Evolutionary conservation across 2,888 invertebrate species (phyloP).

Genomic region (Synergus gifuensis): DNA sequence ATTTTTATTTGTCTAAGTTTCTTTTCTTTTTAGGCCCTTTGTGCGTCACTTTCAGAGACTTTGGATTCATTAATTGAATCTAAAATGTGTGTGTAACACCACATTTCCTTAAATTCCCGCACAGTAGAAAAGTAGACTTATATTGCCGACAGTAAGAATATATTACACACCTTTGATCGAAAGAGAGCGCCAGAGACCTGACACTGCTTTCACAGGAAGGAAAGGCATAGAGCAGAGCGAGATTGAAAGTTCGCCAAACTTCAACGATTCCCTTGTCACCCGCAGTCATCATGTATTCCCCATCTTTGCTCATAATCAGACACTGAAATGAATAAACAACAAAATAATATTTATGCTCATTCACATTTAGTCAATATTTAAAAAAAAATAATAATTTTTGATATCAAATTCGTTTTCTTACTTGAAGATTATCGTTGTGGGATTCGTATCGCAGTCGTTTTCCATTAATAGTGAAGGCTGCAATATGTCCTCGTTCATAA

Average conservation of each 20-base stretch:
- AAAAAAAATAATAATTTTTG: too few relatives aligned
- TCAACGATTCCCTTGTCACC: constrained; percentile 98
- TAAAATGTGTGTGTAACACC: too few relatives aligned
- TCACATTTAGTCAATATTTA: too few relatives aligned
- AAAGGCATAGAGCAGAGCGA: constrained; percentile 98
- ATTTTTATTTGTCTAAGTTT: too few relatives aligned
- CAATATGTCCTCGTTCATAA: constrained; percentile 94
- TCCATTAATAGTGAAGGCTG: constrained; percentile 97
- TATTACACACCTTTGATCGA: constrained; percentile 96
- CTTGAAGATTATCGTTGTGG: constrained; percentile 97
- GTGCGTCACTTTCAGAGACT: too few relatives aligned
- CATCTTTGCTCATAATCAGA: constrained; percentile 96
- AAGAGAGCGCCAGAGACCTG: constrained; percentile 95
- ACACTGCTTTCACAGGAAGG: constrained; percentile 98
- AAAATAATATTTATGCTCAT: constrained; percentile 9
- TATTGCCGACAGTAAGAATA: background rate
- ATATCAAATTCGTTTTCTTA: constrained; percentile 72
- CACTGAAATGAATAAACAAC: constrained; percentile 81
- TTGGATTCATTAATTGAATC: too few relatives aligned
- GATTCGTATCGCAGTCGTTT: constrained; percentile 92
- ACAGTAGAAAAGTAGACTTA: too few relatives aligned
- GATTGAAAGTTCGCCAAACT: constrained; percentile 98
- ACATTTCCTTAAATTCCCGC: background rate
- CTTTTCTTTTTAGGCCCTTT: too few relatives aligned
- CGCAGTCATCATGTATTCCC: constrained; percentile 98